Evolutionary conservation across 2,888 invertebrate species (phyloP), one percentile per base, ranked within the genome.

Genomic region (Drosophila tanythrix): DNA sequence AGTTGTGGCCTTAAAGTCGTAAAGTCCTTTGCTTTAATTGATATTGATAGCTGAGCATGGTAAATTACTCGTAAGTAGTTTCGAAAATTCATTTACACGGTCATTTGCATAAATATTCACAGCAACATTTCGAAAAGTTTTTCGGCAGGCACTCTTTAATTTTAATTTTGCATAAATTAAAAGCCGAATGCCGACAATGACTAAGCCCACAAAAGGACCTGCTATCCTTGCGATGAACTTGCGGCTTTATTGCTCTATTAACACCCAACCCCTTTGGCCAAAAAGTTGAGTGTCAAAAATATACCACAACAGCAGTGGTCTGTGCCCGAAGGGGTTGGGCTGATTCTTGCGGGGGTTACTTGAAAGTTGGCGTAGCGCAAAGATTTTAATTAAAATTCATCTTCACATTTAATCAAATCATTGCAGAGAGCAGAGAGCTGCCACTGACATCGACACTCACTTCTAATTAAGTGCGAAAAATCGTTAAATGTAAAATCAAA

Each of bases 401-500:
- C 92, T 92, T 91, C 92, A 91, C 91, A 90, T 92, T 92, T 92
- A 92, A 92, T 92, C 92, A 92, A 92, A 92, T 92, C 91, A 92
- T 91, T 69, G 81, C 69, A 27, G 67, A 65, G 82, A 61, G 51
- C 48, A 27, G 60, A 46, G 63, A 51, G 53, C 89, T 88, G 82
- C 84, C 72, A 67, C 88, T 88, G 89, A 88, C 89, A 82, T 85
- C 88, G 88, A 88, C 88, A 85, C 85, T 87, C 79, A 82, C 89
- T 92, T 92, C 92, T 92, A 92, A 92, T 92, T 92, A 92, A 92
- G 92, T 92, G 92, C 92, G 92, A 92, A 92, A 92, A 92, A 92
- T 92, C 91, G 90, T 92, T 91, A 91, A 92, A 90, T 91, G 92
- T 92, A 88, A 92, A 92, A 92, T 92, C 92, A 92, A 92, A 92